Evolutionary conservation across 1,140 invertebrate species (phyloP).

Genomic region (Bombus difficillimus): DNA sequence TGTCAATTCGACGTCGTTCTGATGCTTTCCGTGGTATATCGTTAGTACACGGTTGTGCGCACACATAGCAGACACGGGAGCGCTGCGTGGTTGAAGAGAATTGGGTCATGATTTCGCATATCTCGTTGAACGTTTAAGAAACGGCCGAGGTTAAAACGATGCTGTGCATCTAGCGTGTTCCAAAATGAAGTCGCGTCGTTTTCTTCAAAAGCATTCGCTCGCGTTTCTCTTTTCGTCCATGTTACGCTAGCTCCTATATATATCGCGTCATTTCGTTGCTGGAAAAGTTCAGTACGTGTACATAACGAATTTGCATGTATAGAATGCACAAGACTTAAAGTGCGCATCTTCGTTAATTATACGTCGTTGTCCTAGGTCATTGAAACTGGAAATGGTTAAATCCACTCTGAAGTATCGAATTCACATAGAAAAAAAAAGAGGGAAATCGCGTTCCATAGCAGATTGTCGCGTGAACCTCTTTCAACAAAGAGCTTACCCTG

Average conservation of each 20-base stretch:
- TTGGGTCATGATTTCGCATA: constrained; percentile 57
- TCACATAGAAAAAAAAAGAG: neutral
- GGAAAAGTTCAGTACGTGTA: neutral
- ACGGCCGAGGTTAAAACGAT: constrained; percentile 5
- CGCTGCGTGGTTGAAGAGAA: constrained; percentile 14
- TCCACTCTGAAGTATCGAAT: neutral
- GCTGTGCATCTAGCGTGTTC: neutral
- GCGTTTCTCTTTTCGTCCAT: neutral
- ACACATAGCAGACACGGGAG: neutral
- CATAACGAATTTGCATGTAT: neutral
- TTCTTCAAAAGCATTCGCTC: neutral
- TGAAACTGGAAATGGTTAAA: neutral
- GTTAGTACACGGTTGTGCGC: constrained; percentile 36
- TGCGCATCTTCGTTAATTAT: neutral
- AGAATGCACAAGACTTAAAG: neutral
- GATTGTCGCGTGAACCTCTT: neutral
- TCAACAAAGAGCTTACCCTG: neutral
- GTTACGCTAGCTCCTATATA: neutral
- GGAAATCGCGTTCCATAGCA: neutral
- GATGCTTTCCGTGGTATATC: constrained; percentile 20
- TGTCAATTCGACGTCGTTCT: constrained; percentile 21
- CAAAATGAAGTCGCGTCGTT: neutral
- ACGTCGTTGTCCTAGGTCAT: neutral
- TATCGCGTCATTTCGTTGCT: neutral
- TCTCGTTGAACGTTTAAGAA: constrained; percentile 27